phyloP scores from a whole-genome alignment of 1,140 invertebrate genomes.

The Drosophila subobscura region DNA sequence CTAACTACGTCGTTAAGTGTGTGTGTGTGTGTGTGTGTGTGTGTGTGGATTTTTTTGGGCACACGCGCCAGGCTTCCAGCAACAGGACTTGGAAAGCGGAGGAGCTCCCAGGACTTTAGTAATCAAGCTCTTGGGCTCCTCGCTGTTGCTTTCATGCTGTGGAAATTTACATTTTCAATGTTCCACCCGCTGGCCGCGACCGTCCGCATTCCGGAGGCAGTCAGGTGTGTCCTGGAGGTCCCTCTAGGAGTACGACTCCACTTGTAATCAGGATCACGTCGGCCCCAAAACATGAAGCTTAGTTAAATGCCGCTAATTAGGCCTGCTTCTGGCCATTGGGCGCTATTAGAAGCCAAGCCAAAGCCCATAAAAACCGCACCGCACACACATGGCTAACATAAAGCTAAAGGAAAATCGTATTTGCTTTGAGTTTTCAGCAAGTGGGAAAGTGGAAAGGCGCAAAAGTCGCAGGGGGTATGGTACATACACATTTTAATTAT shows the following conservation, averaged over 20 bases:
- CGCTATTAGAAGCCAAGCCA: conserved; percentile 70
- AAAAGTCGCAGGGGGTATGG: not conserved
- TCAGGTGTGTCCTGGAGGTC: conserved; percentile 25
- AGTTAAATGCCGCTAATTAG: conserved; percentile 77
- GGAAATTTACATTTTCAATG: conserved; percentile 70
- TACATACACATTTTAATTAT: conserved; percentile 58
- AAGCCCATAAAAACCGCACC: conserved; percentile 60
- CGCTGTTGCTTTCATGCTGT: conserved; percentile 30
- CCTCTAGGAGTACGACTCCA: conserved; percentile 11
- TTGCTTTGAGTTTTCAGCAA: too few relatives aligned
- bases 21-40: conserved; percentile 29
- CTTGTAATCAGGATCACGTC: conserved; percentile 75
- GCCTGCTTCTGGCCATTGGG: conserved; percentile 52
- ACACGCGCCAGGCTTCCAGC: conserved; percentile 29
- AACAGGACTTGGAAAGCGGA: conserved; percentile 12
- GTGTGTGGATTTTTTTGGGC: conserved; percentile 19
- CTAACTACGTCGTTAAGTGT: conserved; percentile 81
- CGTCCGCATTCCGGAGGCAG: conserved; percentile 15
- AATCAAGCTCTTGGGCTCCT: conserved; percentile 29
- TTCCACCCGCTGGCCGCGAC: conserved; percentile 15
- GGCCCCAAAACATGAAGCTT: conserved; percentile 60
- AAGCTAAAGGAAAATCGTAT: not conserved
- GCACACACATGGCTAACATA: conserved; percentile 35
- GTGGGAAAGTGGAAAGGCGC: conserved; percentile 3
- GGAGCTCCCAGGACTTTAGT: conserved; percentile 33